phyloP scores from a whole-genome alignment of 2,888 invertebrate species.

The Machimus rusticus region DNA sequence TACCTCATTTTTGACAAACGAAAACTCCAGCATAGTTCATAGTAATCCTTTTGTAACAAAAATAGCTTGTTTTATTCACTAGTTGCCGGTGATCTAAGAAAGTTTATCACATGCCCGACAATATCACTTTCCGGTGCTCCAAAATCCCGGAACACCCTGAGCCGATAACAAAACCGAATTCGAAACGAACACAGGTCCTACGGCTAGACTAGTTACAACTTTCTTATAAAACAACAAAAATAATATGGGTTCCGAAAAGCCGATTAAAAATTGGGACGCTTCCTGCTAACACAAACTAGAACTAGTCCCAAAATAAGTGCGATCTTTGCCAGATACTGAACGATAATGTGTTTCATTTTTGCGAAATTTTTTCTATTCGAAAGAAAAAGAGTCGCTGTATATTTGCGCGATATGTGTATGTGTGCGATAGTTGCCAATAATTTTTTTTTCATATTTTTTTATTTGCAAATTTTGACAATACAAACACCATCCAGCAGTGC shows the following conservation, averaged over 20 bases:
- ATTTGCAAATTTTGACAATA: constrained; percentile 16
- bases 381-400: not conserved
- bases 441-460: constrained; percentile 22
- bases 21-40: not conserved
- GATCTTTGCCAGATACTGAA: constrained; percentile 42
- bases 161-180: not conserved
- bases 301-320: constrained; percentile 44
- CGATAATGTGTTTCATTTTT: constrained; percentile 33
- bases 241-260: not conserved
- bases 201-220: not conserved
- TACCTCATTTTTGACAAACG: not conserved
- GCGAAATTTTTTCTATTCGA: constrained; percentile 9
- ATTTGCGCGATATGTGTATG: not conserved
- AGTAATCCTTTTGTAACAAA: not conserved
- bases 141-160: not conserved
- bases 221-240: not conserved
- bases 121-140: not conserved
- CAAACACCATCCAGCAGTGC: not conserved
- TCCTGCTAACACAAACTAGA: not conserved
- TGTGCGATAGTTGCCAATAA: constrained; percentile 37
- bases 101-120: not conserved
- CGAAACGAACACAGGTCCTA: not conserved
- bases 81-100: not conserved
- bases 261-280: not conserved
- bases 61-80: not conserved